Evolutionary conservation across 92 coral and sea anemone species (phyloP).

Genomic region (Umimayanthus chanpuru): DNA sequence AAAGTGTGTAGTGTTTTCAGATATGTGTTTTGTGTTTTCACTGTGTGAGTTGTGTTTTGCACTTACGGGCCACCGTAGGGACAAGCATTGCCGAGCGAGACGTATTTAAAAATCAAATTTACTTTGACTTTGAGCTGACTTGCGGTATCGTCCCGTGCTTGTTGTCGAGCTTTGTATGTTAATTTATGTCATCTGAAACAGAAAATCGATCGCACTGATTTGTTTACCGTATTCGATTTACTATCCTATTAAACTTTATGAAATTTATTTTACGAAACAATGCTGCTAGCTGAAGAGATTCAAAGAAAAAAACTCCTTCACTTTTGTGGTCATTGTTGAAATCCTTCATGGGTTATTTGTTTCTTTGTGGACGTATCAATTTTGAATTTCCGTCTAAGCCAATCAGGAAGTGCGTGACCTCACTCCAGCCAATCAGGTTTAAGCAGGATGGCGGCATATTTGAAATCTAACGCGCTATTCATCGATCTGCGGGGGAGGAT

Average conservation of each 20-base stretch:
- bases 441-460: conserved; percentile 93
- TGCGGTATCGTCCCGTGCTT: no score
- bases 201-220: not conserved
- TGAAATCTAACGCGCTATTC: conserved; percentile 93
- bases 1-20: no score
- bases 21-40: no score
- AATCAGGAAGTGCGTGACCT: conserved; percentile 66
- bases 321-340: conserved; percentile 50
- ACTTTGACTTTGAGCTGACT: no score
- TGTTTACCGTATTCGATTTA: not conserved
- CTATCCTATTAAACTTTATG: not conserved
- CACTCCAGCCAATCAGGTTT: conserved; percentile 81
- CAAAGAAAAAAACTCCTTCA: conserved; percentile 34
- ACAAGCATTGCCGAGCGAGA: no score
- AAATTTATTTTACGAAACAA: conserved; percentile 8
- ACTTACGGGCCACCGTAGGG: no score
- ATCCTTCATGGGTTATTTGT: conserved; percentile 35
- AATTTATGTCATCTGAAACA: no score
- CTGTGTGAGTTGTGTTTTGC: no score
- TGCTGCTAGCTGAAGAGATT: conserved; percentile 15
- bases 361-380: conserved; percentile 48
- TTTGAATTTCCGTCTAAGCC: conserved; percentile 80
- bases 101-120: no score
- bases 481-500: conserved; percentile 72
- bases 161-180: not conserved